phyloP scores from a whole-genome alignment of 2,888 invertebrate genomes.

The Notocelia uddmanniana region DNA sequence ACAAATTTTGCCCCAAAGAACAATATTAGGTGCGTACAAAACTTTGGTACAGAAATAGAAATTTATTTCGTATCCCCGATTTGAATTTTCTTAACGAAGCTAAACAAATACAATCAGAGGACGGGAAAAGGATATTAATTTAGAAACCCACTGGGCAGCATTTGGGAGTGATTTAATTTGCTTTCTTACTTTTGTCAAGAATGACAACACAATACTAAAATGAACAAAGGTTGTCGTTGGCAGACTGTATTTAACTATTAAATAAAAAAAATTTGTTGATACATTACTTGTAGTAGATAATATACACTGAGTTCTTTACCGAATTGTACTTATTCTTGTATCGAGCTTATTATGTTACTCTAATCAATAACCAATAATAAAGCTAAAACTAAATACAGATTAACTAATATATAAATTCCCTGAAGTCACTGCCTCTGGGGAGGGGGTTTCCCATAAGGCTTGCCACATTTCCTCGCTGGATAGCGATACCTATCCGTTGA shows the following conservation, averaged over 20 bases:
- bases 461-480: too few relatives aligned
- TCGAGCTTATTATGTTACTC: too few relatives aligned
- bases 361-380: too few relatives aligned
- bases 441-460: too few relatives aligned
- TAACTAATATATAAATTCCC: too few relatives aligned
- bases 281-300: too few relatives aligned
- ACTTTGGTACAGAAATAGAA: conserved; percentile 44
- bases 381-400: too few relatives aligned
- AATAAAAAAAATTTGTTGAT: background rate
- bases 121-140: conserved; percentile 47
- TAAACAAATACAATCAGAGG: conserved; percentile 46
- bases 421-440: too few relatives aligned
- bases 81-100: conserved; percentile 47
- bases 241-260: conserved; percentile 14
- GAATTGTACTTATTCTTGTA: too few relatives aligned
- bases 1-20: conserved; percentile 41
- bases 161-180: conserved; percentile 44
- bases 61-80: conserved; percentile 44
- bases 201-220: conserved; percentile 37
- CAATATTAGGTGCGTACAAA: conserved; percentile 38
- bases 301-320: too few relatives aligned
- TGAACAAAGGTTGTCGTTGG: conserved; percentile 26
- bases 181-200: conserved; percentile 41
- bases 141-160: conserved; percentile 42
- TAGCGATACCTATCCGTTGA: too few relatives aligned